Evolutionary conservation across 2,113 vertebrate genomes (phyloP), one percentile per base, ranked within the genome.

Genomic region (Tor tambroides): DNA sequence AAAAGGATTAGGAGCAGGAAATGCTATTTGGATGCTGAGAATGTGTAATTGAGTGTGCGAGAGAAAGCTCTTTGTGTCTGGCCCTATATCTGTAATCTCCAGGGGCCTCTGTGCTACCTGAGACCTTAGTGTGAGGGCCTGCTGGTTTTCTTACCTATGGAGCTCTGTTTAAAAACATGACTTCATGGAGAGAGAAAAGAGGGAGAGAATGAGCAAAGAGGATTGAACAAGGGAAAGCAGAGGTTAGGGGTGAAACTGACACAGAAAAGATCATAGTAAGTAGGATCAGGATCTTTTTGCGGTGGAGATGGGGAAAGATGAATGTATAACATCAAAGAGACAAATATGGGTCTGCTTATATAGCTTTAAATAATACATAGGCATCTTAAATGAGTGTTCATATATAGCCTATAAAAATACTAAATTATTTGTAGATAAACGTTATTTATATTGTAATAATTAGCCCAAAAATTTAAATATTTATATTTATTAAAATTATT

Each of bases 101-200:
- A 65, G 30, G 35, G 65, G 67, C 30, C 67, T 35, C 41, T 51
- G 46, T 85, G 82, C 76, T 85, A 85, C 83, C 87, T 85, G 82
- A 88, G 82, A 81, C 87, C 75, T 32, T 80, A 71, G 74, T 82
- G 83, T 7, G 17, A 59, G 26, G n/a, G 54, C 15, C 67, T 75
- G 51, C 26, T 80, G 76, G 35, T 32, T 79, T 61, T 83, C 69
- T 76, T 72, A 76, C 75, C 75, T 17, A 51, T 51, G 21, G 51
- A 65, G 76, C 75, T 28, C 59, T 85, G 65, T 87, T 84, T 80
- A 75, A 86, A 89, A 89, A 76, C 75, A 87, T 87, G 85, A 87
- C 67, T 83, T 87, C 81, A 85, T 76, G 56, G 76, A 49, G 85
- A 71, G 74, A 78, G 86, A 78, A 54, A 74, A 84, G 80, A 79